These are phyloP conservation scores for Aythya fuligula DNA, from an alignment of 2,797 vertebrate species.

Conservation along the genomic window DNA sequence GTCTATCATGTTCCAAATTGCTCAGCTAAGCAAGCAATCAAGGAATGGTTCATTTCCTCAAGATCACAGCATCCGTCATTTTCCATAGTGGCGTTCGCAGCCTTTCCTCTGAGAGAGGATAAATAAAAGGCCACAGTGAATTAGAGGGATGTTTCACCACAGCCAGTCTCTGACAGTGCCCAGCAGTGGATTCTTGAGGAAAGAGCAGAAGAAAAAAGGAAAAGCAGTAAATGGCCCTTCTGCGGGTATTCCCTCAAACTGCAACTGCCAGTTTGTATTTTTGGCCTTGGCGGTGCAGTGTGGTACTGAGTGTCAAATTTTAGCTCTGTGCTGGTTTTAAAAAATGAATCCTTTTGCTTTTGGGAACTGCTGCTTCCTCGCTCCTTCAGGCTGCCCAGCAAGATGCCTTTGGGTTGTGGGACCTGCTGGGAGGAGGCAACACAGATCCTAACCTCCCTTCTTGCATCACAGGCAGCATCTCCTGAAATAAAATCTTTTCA, in stretches of 20 bases:
- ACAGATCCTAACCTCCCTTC: not conserved
- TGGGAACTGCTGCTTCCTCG: not conserved
- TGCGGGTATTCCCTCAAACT: not conserved
- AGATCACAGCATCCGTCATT: conserved; percentile 32
- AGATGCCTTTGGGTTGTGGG: not conserved
- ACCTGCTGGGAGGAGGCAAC: not conserved
- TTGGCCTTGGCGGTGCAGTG: not conserved
- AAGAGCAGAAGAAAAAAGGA: not conserved
- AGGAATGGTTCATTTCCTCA: conserved; percentile 60
- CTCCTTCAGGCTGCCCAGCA: not conserved
- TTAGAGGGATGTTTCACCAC: not conserved
- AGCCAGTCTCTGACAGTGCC: not conserved
- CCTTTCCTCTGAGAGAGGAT: not conserved
- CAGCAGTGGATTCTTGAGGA: not conserved
- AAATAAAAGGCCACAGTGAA: not conserved
- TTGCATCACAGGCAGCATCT: not conserved
- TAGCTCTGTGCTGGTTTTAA: not conserved
- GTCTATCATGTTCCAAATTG: conserved; percentile 49
- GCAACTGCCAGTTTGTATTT: not conserved
- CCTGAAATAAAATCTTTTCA: not conserved
- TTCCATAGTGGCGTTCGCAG: not conserved
- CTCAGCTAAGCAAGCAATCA: conserved; percentile 64
- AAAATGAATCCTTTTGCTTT: not conserved
- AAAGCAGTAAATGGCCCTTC: not conserved
- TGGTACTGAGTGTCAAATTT: not conserved